Percentiles rank a stretch among this genome's conserved stretches.
Evolutionary conservation across 23 tunicate genomes (phyloP).

Genomic region (Styela clava): DNA sequence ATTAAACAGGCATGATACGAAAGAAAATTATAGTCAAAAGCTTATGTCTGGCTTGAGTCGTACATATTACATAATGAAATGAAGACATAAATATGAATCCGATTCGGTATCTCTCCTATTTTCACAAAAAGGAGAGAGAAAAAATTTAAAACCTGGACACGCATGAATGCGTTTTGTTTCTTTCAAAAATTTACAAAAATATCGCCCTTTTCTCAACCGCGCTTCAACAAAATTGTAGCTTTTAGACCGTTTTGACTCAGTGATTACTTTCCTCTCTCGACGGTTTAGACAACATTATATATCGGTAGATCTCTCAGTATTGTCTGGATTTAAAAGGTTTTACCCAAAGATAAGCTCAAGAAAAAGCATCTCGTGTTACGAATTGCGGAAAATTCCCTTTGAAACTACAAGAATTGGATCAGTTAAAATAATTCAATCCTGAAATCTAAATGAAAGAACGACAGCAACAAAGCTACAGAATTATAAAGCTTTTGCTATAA

Average conservation of each 20-base stretch:
- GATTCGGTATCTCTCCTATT: neutral
- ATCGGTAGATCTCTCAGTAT: no score
- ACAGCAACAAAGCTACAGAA: no score
- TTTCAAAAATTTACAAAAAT: neutral
- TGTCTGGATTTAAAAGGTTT: neutral
- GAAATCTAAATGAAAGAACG: no score
- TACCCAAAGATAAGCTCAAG: neutral
- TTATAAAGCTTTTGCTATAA: no score
- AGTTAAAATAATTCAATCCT: no score
- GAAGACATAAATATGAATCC: neutral
- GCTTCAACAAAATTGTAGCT: neutral
- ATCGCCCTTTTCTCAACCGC: neutral
- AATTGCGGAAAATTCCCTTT: neutral
- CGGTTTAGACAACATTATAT: no score
- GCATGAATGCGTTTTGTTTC: neutral
- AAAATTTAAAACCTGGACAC: no score
- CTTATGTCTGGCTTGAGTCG: no score
- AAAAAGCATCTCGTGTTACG: neutral
- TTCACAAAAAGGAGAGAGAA: neutral
- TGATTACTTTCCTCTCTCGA: neutral
- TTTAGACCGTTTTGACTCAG: neutral
- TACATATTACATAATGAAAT: no score
- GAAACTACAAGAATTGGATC: neutral
- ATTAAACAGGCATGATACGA: no score
- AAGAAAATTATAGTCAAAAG: no score